Percentiles rank a stretch among this genome's conserved stretches.
Conservation (phyloP, 2,797 vertebrate species). For the Lagorchestes hirsutus region DNA sequence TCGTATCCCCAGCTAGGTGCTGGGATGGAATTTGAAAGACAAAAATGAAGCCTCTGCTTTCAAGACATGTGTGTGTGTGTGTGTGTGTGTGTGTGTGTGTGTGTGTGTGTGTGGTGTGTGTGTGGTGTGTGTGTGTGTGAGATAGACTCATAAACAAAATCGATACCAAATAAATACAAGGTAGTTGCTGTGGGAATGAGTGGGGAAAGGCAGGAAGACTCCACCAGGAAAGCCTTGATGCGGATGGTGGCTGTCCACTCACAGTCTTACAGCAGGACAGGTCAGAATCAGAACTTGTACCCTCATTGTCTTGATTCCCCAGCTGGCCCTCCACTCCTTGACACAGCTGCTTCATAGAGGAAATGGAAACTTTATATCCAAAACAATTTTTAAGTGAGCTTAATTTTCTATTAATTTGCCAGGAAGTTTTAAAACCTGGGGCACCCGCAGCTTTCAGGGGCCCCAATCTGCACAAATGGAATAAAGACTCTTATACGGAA, state of each 20-base stretch:
- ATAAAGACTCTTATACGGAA: conserved; percentile 73
- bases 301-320: background rate
- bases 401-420: conserved; percentile 2
- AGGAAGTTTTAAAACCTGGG: conserved; percentile 53
- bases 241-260: rapidly evolving
- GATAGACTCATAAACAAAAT: background rate
- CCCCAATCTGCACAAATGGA: conserved; percentile 74
- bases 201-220: background rate
- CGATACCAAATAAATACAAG: background rate
- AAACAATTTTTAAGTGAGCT: background rate
- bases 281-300: background rate
- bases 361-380: background rate
- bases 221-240: background rate
- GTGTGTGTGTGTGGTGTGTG: background rate
- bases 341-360: background rate
- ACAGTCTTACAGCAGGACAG: background rate
- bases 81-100: background rate
- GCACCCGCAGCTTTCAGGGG: conserved; percentile 66
- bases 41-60: background rate
- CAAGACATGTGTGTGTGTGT: background rate
- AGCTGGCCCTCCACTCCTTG: background rate
- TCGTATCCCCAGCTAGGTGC: no score
- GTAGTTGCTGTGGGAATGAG: background rate
- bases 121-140: background rate
- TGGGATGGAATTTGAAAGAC: background rate